Evolutionary conservation across 2,113 vertebrate species (phyloP), one percentile per base, ranked within the genome.

Genomic region (Phyllostomus discolor): DNA sequence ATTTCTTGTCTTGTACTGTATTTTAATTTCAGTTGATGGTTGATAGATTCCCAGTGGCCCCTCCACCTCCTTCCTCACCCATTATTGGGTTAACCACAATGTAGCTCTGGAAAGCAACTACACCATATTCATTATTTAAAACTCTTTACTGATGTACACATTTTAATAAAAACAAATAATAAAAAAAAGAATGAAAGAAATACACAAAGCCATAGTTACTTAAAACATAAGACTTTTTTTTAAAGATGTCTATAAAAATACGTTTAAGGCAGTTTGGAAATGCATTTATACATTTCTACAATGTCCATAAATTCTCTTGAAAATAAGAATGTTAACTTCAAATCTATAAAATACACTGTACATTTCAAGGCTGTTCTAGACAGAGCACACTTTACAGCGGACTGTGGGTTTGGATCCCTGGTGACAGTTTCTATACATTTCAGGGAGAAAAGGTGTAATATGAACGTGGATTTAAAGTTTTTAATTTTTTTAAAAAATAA

Each of bases 291-390:
- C 99, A 99, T 98, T 99, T 99, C 99, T 99, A 99, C 97, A 99
- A 98, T 78, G 98, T 99, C 98, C 98, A 99, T 99, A 99, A 98
- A 99, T 99, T 99, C 98, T 99, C 98, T 99, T 98, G 97, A 98
- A 97, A 99, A 99, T 98, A 99, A 98, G 98, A 98, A 98, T 98
- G 98, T 98, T 99, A 98, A 99, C 98, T 99, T 99, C 99, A 96
- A 98, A 99, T 99, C 98, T 99, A 99, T 99, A 99, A 99, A 98
- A 99, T 98, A 99, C 98, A 99, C 99, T 99, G 98, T 99, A 99
- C 99, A 99, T 97, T 98, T 97, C 96, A 95, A 88, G 86, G 90
- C 98, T 80, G 95, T 98, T 98, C 98, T 98, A 98, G 88, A 98
- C 97, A 98, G 81, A 98, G 94, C 90, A 98, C 82, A 98, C 91